Evolutionary conservation across 2,113 vertebrate species (phyloP).

Genomic region (Agapornis roseicollis): DNA sequence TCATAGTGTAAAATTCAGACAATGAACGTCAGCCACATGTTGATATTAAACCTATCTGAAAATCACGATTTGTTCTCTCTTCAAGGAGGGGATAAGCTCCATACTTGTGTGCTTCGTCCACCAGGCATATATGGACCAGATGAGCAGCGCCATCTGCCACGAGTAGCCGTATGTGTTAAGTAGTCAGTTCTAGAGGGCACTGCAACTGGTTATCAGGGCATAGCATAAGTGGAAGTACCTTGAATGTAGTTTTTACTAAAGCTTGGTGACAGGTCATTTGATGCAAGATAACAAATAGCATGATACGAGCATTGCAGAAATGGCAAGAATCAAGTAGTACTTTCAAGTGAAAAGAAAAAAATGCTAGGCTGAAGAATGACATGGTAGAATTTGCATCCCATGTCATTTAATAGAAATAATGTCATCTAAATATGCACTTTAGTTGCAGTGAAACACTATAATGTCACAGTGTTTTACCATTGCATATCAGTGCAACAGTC

Average conservation of each 20-base stretch:
- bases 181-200: conserved; percentile 25
- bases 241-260: not conserved
- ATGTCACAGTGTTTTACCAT: not conserved
- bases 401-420: not conserved
- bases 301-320: not conserved
- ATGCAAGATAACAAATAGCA: not conserved
- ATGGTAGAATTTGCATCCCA: not conserved
- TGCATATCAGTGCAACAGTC: not conserved
- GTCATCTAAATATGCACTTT: not conserved
- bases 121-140: conserved; percentile 93
- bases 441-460: not conserved
- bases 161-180: conserved; percentile 80
- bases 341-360: not conserved
- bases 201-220: conserved; percentile 13
- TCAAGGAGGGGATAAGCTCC: conserved; percentile 82
- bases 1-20: not conserved
- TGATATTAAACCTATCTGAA: not conserved
- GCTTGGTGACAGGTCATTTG: not conserved
- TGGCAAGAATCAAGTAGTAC: not conserved
- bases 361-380: not conserved
- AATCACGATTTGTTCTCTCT: not conserved
- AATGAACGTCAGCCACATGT: not conserved
- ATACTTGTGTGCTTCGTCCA: conserved; percentile 86
- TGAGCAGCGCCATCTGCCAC: conserved; percentile 87
- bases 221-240: not conserved